phyloP scores from a whole-genome alignment of 2,113 vertebrate species.

The Madoqua kirkii region DNA sequence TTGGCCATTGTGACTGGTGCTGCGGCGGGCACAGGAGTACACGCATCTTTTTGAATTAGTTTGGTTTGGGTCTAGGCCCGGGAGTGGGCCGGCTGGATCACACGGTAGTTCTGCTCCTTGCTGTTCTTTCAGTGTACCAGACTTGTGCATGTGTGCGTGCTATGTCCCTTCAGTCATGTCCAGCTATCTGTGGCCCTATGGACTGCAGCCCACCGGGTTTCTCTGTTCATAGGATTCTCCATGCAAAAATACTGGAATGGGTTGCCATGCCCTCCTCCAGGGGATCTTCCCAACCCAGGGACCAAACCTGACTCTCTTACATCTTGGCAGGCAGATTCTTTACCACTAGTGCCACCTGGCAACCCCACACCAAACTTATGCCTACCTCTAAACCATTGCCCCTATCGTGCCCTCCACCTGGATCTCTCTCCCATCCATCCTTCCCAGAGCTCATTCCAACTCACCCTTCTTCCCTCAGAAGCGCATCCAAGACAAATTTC shows the following conservation, averaged over 20 bases:
- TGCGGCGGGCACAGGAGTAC: background rate
- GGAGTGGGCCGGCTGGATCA: background rate
- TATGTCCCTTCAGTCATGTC: background rate
- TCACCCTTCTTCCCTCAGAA: background rate
- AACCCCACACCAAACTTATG: background rate
- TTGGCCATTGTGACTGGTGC: background rate
- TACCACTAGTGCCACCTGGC: background rate
- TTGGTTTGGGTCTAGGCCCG: background rate
- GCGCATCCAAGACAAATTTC: background rate
- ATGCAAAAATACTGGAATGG: background rate
- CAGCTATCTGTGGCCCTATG: background rate
- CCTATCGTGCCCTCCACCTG: background rate
- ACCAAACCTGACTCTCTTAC: background rate
- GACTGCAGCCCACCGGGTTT: background rate
- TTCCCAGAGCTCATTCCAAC: no score
- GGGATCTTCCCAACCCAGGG: background rate
- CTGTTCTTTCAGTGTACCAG: background rate
- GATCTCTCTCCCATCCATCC: background rate
- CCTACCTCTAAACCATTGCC: background rate
- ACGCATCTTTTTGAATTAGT: background rate
- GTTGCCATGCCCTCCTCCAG: background rate
- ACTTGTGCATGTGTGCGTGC: background rate
- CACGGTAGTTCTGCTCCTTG: background rate
- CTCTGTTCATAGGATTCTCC: background rate
- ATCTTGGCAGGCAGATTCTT: background rate